Base-by-base conservation (phyloP, 2,113 vertebrate genomes). In the Nothoprocta pentlandii region DNA sequence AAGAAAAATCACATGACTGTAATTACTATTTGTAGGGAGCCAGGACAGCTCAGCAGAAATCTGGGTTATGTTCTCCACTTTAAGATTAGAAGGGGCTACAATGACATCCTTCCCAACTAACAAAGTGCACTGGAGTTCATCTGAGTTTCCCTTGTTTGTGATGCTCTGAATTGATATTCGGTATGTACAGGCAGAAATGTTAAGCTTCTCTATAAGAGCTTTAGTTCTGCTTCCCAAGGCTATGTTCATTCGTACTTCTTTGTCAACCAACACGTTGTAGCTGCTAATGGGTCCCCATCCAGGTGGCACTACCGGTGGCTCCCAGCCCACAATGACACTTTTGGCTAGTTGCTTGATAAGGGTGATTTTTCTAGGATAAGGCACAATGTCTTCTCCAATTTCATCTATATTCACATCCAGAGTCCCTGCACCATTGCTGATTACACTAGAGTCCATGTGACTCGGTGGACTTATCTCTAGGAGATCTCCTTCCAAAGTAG, bases 341-440 rank as follows among this genome's bases (percentile, higher is more conserved):
- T 99, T 99, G 98, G 99, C 99, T 54, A 99, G 98, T 94, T 99
- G 99, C 95, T 99, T 99, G 76, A 99, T 99, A 92, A 99, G 98
- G 98, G 98, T 99, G 97, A 99, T 99, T 97, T 97, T 99, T 83
- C 99, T 97, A 78, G 99, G 99, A 97, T 99, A 99, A 99, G 99
- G 99, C 99, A 99, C 99, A 67, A 98, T 97, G 98, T 99, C 99
- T 99, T 99, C 99, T 97, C 99, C 99, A 10, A 99, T 96, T 94
- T 99, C 99, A 3, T 99, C 99, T 8, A 98, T 98, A 97, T 97
- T 99, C 91, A 98, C 93, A 28, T 99, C 99, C 97, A 98, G 97
- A 34, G 97, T 98, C 95, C 98, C 99, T 4, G 97, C 98, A 32
- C 98, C 98, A 1, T 98, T 98, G 97, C 98, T 99, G 28, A 98